Percentiles rank a stretch among this genome's conserved stretches.
Conservation (phyloP, 2,113 vertebrate genomes). For the Cisticola juncidis region DNA sequence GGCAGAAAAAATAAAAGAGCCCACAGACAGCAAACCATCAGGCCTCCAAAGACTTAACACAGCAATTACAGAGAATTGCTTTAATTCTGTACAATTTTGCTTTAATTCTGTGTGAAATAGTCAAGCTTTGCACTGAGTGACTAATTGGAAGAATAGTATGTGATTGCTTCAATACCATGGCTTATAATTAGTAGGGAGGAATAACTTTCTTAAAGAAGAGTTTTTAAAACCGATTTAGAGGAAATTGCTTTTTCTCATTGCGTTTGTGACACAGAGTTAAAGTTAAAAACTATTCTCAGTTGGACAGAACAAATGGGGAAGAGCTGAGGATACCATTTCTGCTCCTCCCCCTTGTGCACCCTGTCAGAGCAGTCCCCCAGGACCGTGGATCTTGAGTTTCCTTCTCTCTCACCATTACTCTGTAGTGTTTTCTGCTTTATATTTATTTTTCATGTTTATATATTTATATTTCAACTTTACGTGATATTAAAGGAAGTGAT, state of each 20-base stretch:
- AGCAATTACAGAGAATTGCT: not conserved
- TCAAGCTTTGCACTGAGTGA: not conserved
- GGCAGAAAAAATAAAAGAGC: not conserved
- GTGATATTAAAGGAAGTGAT: not conserved
- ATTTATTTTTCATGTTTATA: not conserved
- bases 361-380: not conserved
- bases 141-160: not conserved
- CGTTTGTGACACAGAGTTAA: not conserved
- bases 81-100: not conserved
- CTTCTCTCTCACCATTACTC: not conserved
- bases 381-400: accelerated
- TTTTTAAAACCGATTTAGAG: not conserved
- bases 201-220: not conserved
- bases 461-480: not conserved
- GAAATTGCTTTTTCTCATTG: not conserved
- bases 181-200: not conserved
- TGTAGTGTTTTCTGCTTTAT: not conserved
- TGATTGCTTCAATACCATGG: not conserved
- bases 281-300: not conserved
- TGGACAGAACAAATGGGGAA: not conserved
- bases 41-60: not conserved
- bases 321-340: not conserved
- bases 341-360: not conserved
- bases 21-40: not conserved
- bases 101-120: not conserved